Evolutionary conservation across 2,797 vertebrate genomes (phyloP), one percentile per base, ranked within the genome.

Genomic region (Smutsia temminckii): DNA sequence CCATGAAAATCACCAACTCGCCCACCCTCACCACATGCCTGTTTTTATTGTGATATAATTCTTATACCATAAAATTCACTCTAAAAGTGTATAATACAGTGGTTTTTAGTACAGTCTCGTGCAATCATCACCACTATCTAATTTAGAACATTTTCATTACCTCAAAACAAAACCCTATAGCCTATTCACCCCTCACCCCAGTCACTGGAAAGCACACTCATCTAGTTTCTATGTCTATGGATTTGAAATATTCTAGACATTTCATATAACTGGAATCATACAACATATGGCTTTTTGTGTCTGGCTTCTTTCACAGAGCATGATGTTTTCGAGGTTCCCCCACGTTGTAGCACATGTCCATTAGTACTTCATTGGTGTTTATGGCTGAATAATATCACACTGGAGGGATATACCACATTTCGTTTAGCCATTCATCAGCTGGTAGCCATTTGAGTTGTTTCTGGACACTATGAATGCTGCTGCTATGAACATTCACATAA

Each of bases 401-500:
- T 10, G 23, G 61, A 12, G 5, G 21, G 20, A 40, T 10, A 27
- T 0, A 21, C 16, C 23, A 11, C 8, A 16, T 71, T 64, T 37
- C 55, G 53, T 69, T 40, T 14, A 29, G 40, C 18, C 21, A 32
- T 34, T 66, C 27, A 16, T 37, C 14, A 6, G 29, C 0, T 53
- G 55, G 46, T 5, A 18, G 61, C 21, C 37, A 64, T 42, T 1
- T 18, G 23, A 3, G 5, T 49, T 55, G 51, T n/a, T 59, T 63
- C 23, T 64, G 74, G 83, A 23, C 23, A 16, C 71, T 17, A 49
- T 9, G 34, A 85, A 34, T 10, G 37, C 49, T 0, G 3, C 2
- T 21, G 3, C 46, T 18, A 1, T 53, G 42, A 80, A 69, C 23
- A 49, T 14, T 40, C 1, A 3, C 0, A 0, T n/a, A 16, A 1